Evolutionary conservation across 2,888 invertebrate genomes (phyloP).

Genomic region (Crematogaster levior): DNA sequence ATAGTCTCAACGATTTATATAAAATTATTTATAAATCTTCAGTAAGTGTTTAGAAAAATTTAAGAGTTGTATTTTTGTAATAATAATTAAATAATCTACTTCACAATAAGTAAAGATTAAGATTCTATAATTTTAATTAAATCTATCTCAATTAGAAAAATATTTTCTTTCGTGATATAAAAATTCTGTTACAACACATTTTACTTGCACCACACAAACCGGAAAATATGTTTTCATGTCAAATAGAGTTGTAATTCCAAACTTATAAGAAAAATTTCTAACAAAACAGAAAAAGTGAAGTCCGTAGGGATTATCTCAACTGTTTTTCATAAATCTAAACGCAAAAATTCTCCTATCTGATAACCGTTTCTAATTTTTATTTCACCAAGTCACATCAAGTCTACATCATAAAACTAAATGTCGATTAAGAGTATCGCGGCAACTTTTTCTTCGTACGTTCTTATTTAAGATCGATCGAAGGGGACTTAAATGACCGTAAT

Average conservation of each 20-base stretch:
- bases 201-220: background rate
- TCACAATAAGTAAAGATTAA: background rate
- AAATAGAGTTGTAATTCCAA: background rate
- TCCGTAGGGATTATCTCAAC: background rate
- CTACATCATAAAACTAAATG: background rate
- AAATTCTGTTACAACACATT: background rate
- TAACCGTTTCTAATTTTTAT: background rate
- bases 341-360: background rate
- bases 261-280: background rate
- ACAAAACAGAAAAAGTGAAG: background rate
- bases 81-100: background rate
- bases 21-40: background rate
- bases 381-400: background rate
- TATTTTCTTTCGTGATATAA: background rate
- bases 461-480: constrained; percentile 37
- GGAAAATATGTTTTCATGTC: background rate
- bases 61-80: background rate
- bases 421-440: constrained; percentile 23
- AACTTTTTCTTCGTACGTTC: background rate
- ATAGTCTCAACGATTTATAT: background rate
- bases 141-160: background rate
- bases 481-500: constrained; percentile 54
- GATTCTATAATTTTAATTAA: background rate
- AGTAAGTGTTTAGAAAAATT: background rate
- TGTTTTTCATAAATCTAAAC: background rate